Evolutionary conservation across 2,113 vertebrate species (phyloP).

Genomic region (Phalacrocorax brasilianus): DNA sequence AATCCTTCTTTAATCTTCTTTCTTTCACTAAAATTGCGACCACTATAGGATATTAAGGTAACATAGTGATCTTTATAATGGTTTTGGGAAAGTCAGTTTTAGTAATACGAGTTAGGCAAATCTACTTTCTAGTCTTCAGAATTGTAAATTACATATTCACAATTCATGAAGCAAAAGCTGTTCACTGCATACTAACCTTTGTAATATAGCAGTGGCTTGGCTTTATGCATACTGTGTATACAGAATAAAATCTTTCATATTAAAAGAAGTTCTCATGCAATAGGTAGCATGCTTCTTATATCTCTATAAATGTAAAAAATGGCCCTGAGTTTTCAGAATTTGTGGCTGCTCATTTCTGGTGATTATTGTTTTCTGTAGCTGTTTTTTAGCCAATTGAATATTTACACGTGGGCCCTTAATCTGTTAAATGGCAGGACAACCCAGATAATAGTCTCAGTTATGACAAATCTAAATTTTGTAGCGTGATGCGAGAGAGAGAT

Average conservation of each 20-base stretch:
- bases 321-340: background rate
- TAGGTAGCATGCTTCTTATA: background rate
- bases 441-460: background rate
- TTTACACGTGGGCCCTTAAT: background rate
- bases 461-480: background rate
- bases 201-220: background rate
- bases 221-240: background rate
- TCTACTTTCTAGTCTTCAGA: background rate
- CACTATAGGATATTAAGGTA: slow-evolving; percentile 11
- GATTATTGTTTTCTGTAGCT: background rate
- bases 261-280: background rate
- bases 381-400: background rate
- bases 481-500: background rate
- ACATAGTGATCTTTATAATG: slow-evolving; percentile 27
- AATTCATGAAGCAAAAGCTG: background rate
- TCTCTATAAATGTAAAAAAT: background rate
- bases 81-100: slow-evolving; percentile 14
- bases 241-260: background rate
- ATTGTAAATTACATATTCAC: slow-evolving; percentile 5
- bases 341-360: background rate
- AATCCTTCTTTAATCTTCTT: slow-evolving; percentile 61
- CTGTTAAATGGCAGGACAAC: background rate
- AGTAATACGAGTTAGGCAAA: background rate
- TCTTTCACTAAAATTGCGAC: slow-evolving; percentile 36
- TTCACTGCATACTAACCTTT: background rate